phyloP scores from a whole-genome alignment of 1,140 invertebrate genomes.

The Aphelenchoides besseyi region DNA sequence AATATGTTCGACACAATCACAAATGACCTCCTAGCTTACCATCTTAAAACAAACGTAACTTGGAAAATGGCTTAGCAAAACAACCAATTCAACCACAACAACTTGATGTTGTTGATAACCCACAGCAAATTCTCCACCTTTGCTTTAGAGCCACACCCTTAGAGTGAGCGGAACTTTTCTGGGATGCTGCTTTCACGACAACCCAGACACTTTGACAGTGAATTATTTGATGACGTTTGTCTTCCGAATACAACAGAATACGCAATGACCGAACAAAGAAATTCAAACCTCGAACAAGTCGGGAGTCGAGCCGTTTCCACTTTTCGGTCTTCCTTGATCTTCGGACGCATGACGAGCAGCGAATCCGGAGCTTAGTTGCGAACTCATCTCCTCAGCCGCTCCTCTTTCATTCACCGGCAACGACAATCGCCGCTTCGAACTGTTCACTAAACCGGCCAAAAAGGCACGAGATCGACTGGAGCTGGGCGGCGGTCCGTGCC shows the following conservation, averaged over 20 bases:
- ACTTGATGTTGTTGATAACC: too few species aligned
- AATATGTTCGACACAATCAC: too few species aligned
- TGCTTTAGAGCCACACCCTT: not conserved
- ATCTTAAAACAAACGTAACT: too few species aligned
- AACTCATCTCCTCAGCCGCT: not conserved
- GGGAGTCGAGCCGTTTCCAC: not conserved
- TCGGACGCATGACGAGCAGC: conserved; percentile 1
- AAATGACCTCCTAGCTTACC: too few species aligned
- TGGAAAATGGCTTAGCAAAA: too few species aligned
- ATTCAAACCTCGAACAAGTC: conserved; percentile 12
- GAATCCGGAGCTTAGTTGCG: not conserved
- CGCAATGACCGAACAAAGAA: too few species aligned
- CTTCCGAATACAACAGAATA: too few species aligned
- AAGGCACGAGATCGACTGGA: not conserved
- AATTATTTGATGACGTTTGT: too few species aligned
- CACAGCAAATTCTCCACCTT: conserved; percentile 1
- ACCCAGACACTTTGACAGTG: too few species aligned
- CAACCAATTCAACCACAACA: too few species aligned
- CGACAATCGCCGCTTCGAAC: conserved; percentile 14
- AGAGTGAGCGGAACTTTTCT: not conserved
- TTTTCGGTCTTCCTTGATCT: not conserved
- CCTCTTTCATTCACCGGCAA: conserved; percentile 16
- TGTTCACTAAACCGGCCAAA: not conserved
- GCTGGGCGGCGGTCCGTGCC: conserved; percentile 9
- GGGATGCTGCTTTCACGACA: not conserved